Conservation (phyloP, 2,113 vertebrate genomes). For the Gobius niger region DNA sequence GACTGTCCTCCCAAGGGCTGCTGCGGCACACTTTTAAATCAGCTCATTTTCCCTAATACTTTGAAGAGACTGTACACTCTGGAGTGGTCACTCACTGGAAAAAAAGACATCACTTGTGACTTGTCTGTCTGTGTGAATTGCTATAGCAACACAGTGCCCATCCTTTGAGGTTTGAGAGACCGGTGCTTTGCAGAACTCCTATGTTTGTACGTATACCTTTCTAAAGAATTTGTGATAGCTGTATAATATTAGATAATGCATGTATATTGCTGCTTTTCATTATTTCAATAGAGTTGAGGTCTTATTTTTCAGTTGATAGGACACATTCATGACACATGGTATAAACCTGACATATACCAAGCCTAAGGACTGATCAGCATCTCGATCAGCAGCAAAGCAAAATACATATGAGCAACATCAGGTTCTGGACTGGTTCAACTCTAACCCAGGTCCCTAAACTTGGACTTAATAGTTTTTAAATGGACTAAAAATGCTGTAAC, state of each 20-base stretch:
- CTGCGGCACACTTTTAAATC: conserved; percentile 21
- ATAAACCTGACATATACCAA: no score
- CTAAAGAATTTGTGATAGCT: background rate
- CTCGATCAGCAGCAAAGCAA: no score
- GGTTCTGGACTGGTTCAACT: no score
- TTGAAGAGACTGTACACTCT: conserved; percentile 33
- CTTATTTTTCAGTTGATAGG: background rate
- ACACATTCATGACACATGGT: no score
- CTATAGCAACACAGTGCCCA: conserved; percentile 52
- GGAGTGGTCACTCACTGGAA: conserved; percentile 37
- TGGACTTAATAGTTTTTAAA: no score
- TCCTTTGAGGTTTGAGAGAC: conserved; percentile 25
- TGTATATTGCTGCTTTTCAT: no score
- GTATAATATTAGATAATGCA: background rate
- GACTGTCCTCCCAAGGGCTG: conserved; percentile 4
- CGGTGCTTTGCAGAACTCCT: conserved; percentile 20
- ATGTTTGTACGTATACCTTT: conserved; percentile 11
- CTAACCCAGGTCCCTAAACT: no score
- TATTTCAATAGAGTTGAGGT: background rate
- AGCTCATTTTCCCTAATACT: conserved; percentile 33
- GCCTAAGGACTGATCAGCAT: no score
- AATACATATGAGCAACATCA: no score
- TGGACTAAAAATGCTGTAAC: no score
- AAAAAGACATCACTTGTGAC: conserved; percentile 4
- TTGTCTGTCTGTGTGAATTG: conserved; percentile 29